phyloP scores from a whole-genome alignment of 2,888 invertebrate genomes.

The Orchesellides sinensis region DNA sequence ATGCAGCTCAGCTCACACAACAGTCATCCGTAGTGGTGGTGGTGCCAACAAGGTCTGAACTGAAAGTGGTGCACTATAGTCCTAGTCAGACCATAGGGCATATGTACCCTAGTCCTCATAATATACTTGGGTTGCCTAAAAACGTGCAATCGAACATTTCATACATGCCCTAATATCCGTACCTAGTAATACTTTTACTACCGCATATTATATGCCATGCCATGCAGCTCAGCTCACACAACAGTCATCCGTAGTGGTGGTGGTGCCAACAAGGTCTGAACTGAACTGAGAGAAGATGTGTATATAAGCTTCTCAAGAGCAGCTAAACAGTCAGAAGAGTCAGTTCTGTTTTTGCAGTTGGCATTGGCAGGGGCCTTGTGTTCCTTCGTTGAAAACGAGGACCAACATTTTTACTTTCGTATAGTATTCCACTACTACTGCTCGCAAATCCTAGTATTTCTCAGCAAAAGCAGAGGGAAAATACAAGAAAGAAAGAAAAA shows the following conservation, averaged over 20 bases:
- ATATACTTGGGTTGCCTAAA: slow-evolving; percentile 4
- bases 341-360: slow-evolving; percentile 64
- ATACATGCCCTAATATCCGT: neutral
- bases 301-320: slow-evolving; percentile 55
- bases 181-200: neutral
- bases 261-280: slow-evolving; percentile 11
- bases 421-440: slow-evolving; percentile 1
- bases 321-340: slow-evolving; percentile 55
- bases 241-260: slow-evolving; percentile 38
- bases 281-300: slow-evolving; percentile 21
- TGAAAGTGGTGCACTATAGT: too few species aligned
- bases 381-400: slow-evolving; percentile 47
- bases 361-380: slow-evolving; percentile 65
- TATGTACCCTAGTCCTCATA: too few species aligned
- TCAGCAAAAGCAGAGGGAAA: neutral
- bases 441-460: neutral
- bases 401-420: neutral
- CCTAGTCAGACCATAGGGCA: too few species aligned
- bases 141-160: slow-evolving; percentile 40
- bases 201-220: neutral
- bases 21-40: neutral
- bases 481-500: slow-evolving; percentile 4
- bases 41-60: too few species aligned
- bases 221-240: slow-evolving; percentile 34
- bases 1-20: neutral